Evolutionary conservation across 2,888 invertebrate genomes (phyloP).

Genomic region (Homarus gammarus): DNA sequence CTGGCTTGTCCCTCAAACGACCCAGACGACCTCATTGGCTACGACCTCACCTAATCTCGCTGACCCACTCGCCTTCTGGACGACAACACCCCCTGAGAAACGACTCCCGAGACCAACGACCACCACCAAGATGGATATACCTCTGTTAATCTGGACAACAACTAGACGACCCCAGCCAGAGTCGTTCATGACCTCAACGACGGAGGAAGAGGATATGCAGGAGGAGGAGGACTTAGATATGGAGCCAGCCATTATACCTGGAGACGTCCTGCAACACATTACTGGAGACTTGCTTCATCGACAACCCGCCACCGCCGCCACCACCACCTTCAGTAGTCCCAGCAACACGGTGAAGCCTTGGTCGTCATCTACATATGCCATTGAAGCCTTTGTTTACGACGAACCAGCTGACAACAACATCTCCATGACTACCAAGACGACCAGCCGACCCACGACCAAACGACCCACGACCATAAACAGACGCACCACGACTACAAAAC

Average conservation of each 20-base stretch:
- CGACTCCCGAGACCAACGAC: slow-evolving; percentile 8
- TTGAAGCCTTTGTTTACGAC: slow-evolving; percentile 46
- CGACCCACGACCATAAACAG: slow-evolving; percentile 23
- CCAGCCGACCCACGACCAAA: not conserved
- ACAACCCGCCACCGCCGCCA: slow-evolving; percentile 7
- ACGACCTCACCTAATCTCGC: not conserved
- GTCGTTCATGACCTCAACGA: not conserved
- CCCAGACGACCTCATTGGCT: not conserved
- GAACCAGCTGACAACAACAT: slow-evolving; percentile 51
- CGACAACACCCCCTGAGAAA: slow-evolving; percentile 54
- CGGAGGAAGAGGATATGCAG: not conserved
- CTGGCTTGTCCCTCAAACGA: not conserved
- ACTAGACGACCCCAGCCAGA: not conserved
- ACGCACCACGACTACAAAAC: slow-evolving; percentile 34
- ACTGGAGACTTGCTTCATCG: slow-evolving; percentile 28
- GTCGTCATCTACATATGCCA: slow-evolving; percentile 60
- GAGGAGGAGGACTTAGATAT: slow-evolving; percentile 24
- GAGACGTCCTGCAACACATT: slow-evolving; percentile 51
- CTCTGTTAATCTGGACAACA: slow-evolving; percentile 59
- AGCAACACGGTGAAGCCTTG: slow-evolving; percentile 35
- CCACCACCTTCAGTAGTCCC: no score
- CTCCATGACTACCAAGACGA: not conserved
- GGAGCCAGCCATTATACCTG: slow-evolving; percentile 45
- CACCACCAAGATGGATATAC: not conserved
- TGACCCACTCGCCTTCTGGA: slow-evolving; percentile 73